Evolutionary conservation across 2,888 invertebrate genomes (phyloP).

Genomic region (Strigamia transsilvanica): DNA sequence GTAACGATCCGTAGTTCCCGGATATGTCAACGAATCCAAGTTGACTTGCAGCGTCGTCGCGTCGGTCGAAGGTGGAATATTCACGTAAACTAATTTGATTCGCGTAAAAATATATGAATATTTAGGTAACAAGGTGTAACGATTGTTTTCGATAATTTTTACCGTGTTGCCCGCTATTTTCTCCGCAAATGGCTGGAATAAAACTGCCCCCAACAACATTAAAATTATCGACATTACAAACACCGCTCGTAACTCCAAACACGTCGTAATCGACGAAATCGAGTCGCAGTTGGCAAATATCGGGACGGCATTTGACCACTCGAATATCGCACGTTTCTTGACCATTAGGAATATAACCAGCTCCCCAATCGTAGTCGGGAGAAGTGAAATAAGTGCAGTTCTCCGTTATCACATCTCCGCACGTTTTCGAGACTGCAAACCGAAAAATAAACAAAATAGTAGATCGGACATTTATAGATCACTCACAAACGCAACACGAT

Average conservation of each 20-base stretch:
- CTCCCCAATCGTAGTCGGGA: conserved; percentile 70
- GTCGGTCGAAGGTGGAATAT: conserved; percentile 12
- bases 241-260: conserved; percentile 59
- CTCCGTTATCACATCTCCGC: conserved; percentile 78
- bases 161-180: conserved; percentile 61
- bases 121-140: neutral
- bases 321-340: conserved; percentile 50
- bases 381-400: conserved; percentile 89
- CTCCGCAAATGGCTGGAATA: conserved; percentile 60
- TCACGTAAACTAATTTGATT: conserved; percentile 37
- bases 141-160: conserved; percentile 38
- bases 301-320: conserved; percentile 50
- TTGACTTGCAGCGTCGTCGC: conserved; percentile 33
- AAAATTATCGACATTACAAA: conserved; percentile 60
- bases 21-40: conserved; percentile 38
- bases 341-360: conserved; percentile 19
- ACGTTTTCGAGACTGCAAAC: conserved; percentile 76
- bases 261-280: conserved; percentile 60
- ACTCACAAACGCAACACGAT: conserved; percentile 81
- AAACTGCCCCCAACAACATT: conserved; percentile 59
- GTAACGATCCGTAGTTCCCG: conserved; percentile 16
- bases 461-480: neutral
- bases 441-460: too few relatives aligned
- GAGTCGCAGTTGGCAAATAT: conserved; percentile 56
- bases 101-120: neutral